These are phyloP conservation scores for Silurus aristotelis DNA, from an alignment of 2,797 vertebrate genomes.

Conservation along the genomic window DNA sequence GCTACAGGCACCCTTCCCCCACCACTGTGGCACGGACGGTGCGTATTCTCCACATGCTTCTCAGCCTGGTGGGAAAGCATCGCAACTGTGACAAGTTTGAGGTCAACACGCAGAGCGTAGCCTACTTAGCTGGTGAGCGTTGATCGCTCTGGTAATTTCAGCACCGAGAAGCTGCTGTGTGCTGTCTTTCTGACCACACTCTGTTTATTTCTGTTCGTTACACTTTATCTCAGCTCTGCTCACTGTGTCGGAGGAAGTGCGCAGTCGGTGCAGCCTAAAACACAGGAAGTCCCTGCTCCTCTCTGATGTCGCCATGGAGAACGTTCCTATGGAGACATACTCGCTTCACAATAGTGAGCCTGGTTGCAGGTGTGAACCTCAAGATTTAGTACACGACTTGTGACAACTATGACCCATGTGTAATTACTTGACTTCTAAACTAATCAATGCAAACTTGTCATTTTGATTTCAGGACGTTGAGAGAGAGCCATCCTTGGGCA, in stretches of 20 bases:
- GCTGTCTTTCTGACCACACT: neutral
- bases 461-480: slow-evolving; percentile 79
- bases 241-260: slow-evolving; percentile 94
- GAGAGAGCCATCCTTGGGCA: slow-evolving; percentile 91
- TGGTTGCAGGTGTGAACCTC: slow-evolving; percentile 78
- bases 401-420: no score
- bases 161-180: neutral
- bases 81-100: slow-evolving; percentile 98
- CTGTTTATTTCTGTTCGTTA: slow-evolving; percentile 2
- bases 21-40: slow-evolving; percentile 93
- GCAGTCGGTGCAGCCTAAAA: slow-evolving; percentile 95
- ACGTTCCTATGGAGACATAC: slow-evolving; percentile 92
- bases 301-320: slow-evolving; percentile 91
- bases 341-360: slow-evolving; percentile 84
- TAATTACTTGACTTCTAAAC: neutral
- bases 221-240: slow-evolving; percentile 80
- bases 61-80: slow-evolving; percentile 93
- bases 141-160: neutral
- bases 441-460: no score
- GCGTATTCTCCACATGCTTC: slow-evolving; percentile 91
- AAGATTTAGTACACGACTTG: no score
- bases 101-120: slow-evolving; percentile 97
- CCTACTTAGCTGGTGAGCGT: slow-evolving; percentile 90
- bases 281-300: slow-evolving; percentile 94
- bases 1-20: slow-evolving; percentile 92